These are phyloP conservation scores for Sparidentex hasta DNA, from an alignment of 2,797 vertebrate genomes.

Conservation along the genomic window DNA sequence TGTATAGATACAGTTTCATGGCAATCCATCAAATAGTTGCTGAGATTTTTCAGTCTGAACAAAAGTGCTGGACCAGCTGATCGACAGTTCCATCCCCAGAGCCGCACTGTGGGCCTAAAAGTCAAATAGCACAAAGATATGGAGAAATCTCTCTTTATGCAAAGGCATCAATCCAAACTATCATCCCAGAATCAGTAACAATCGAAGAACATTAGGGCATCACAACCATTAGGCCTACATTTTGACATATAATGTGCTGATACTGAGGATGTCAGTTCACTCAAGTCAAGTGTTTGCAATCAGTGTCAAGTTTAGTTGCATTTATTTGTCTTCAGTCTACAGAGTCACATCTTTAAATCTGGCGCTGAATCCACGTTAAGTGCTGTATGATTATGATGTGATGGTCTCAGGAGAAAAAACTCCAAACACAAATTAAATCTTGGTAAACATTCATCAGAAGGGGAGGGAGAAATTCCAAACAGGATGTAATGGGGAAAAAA, in stretches of 20 bases:
- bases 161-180: not conserved
- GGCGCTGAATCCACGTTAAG: not conserved
- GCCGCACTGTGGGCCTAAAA: not conserved
- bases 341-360: not conserved
- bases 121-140: not conserved
- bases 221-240: not conserved
- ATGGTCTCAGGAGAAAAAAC: not conserved
- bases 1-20: too few species aligned
- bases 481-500: not conserved
- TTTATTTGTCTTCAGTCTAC: not conserved
- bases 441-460: not conserved
- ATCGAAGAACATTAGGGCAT: too few species aligned
- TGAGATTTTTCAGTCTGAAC: too few species aligned
- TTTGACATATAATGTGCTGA: too few species aligned
- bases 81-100: too few species aligned
- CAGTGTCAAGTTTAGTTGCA: not conserved
- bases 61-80: too few species aligned
- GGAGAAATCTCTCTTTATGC: not conserved
- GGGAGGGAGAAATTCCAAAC: constrained; percentile 37
- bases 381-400: not conserved
- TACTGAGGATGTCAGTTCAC: too few species aligned
- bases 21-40: too few species aligned
- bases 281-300: not conserved
- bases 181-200: not conserved
- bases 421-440: constrained; percentile 3